These are phyloP conservation scores for Medauroidea extradentata DNA, from an alignment of 1,140 invertebrate species.

Conservation along the genomic window DNA sequence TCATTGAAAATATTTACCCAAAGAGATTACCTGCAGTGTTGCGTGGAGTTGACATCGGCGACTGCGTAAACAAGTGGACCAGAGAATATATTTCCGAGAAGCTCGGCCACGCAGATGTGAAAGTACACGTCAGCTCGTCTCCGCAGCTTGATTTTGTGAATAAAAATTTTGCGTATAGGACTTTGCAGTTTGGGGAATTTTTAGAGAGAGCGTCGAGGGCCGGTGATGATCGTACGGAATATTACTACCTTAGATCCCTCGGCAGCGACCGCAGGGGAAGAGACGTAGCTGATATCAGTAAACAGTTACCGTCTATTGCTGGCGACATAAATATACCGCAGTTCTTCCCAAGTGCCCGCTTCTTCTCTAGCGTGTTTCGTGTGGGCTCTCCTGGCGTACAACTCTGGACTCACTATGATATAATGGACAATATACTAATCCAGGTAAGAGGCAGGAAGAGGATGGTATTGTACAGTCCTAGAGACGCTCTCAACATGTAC, in stretches of 20 bases:
- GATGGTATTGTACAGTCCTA: slow-evolving; percentile 51
- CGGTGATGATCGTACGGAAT: slow-evolving; percentile 41
- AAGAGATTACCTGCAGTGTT: slow-evolving; percentile 42
- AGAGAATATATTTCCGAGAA: slow-evolving; percentile 45
- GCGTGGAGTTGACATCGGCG: slow-evolving; percentile 48
- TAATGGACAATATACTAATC: slow-evolving; percentile 58
- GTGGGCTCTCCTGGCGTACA: slow-evolving; percentile 49
- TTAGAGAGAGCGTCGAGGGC: slow-evolving; percentile 40
- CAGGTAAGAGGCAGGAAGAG: slow-evolving; percentile 52
- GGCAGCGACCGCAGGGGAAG: slow-evolving; percentile 49
- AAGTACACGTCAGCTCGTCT: slow-evolving; percentile 48
- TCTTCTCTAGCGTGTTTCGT: slow-evolving; percentile 57
- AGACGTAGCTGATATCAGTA: slow-evolving; percentile 48
- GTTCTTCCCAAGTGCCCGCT: slow-evolving; percentile 42
- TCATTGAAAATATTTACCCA: not conserved
- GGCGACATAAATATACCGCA: slow-evolving; percentile 47
- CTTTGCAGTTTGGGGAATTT: slow-evolving; percentile 46
- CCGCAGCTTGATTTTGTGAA: slow-evolving; percentile 51
- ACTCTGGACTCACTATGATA: slow-evolving; percentile 62
- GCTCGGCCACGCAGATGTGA: slow-evolving; percentile 43
- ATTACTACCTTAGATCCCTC: slow-evolving; percentile 53
- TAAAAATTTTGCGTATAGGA: slow-evolving; percentile 56
- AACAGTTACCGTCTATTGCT: slow-evolving; percentile 48
- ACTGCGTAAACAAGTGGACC: slow-evolving; percentile 49
- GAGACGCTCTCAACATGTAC: slow-evolving; percentile 50